A percentile compares a stretch with the other conserved stretches of the same genome.
Evolutionary conservation across 2,888 invertebrate species (phyloP).

Genomic region (Amphipyra berbera): DNA sequence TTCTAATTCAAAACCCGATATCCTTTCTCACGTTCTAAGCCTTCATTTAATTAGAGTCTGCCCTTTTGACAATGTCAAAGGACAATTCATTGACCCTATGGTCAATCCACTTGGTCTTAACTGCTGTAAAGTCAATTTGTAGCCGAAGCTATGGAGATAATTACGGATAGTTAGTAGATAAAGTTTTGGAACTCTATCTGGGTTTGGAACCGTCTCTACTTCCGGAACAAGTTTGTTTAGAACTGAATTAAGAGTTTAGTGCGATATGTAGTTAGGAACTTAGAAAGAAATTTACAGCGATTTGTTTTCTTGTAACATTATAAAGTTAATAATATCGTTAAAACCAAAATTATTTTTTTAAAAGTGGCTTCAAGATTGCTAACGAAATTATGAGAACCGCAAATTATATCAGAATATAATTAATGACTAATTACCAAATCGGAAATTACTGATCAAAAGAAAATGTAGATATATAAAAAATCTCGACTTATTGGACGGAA

Average conservation of each 20-base stretch:
- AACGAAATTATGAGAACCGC: conserved; percentile 9
- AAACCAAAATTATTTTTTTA: conserved; percentile 14
- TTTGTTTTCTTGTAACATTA: conserved; percentile 42
- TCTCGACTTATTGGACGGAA: conserved; percentile 8
- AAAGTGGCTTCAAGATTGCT: conserved; percentile 4
- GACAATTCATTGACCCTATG: conserved; percentile 53
- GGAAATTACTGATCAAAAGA: conserved; percentile 26
- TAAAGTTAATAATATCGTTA: conserved; percentile 33
- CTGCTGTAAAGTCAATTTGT: conserved; percentile 44
- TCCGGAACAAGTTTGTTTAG: conserved; percentile 50
- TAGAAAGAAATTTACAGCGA: conserved; percentile 25
- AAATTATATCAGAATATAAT: conserved; percentile 31
- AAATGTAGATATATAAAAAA: conserved; percentile 19
- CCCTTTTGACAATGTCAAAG: conserved; percentile 50
- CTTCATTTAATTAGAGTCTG: conserved; percentile 51
- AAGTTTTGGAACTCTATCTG: conserved; percentile 51
- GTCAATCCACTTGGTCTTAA: conserved; percentile 44
- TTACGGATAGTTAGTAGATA: conserved; percentile 35
- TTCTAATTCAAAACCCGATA: conserved; percentile 16
- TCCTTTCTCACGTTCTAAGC: conserved; percentile 48
- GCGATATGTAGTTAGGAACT: conserved; percentile 41
- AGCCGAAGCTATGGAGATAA: conserved; percentile 47
- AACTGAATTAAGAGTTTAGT: conserved; percentile 44
- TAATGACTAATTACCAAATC: conserved; percentile 28
- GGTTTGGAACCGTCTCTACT: conserved; percentile 27